Evolutionary conservation across 1,140 invertebrate genomes (phyloP), one percentile per base, ranked within the genome.

Genomic region (Pinna nobilis): DNA sequence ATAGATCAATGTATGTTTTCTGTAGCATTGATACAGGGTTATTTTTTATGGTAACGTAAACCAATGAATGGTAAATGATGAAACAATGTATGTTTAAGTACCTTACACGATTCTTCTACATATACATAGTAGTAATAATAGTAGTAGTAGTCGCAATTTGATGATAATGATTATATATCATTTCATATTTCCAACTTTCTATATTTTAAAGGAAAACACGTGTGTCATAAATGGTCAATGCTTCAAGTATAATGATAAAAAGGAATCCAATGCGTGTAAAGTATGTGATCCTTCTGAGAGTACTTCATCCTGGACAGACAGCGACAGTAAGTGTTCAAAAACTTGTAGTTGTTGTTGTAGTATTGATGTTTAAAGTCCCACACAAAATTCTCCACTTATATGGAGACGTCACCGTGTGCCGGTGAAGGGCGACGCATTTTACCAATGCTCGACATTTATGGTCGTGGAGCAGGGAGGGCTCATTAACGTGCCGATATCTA

Each of bases 141-240:
- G n/a, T 23, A 18, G 13, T 51, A n/a, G 2, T 6, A 15, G 15
- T 49, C 30, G 15, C 9, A n/a, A 15, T 32, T 28, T 15, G 35
- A 4, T 3, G 20, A 11, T 30, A 6, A 33, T 30, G 4, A 3
- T 25, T 32, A 33, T 20, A 33, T 44, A 55, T 3, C 30, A 18
- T 41, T 73, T 60, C 13, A 28, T 30, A 2, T 1, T 30, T 50
- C 47, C 20, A 23, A n/a, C 30, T 2, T 32, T 64, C 23, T 7
- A 44, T 32, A 39, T 39, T 25, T 68, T 32, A 23, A 13, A 76
- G 74, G 49, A 60, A 0, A 28, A 63, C 35, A 67, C 47, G 2
- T 75, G 73, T 51, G 28, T 75, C 41, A 75, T 75, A n/a, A 70
- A 70, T 39, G 67, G 67, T 4, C 20, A 35, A 13, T 75, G 73